Conservation (phyloP, 2,113 vertebrate genomes). For the Micronycteris hirsuta region DNA sequence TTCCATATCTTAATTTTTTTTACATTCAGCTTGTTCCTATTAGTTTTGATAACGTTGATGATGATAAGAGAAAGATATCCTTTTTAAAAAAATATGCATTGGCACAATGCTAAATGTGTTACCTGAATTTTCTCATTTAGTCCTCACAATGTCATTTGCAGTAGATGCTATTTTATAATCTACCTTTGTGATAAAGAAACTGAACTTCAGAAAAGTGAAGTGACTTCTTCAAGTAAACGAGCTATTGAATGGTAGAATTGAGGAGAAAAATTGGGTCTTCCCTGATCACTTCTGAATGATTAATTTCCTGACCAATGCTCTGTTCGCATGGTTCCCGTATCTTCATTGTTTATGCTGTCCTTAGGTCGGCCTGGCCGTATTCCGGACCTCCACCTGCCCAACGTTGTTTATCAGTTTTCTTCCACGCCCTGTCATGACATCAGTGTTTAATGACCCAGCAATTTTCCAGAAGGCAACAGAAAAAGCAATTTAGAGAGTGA, state of each 20-base stretch:
- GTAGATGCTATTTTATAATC: neutral
- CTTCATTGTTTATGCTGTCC: neutral
- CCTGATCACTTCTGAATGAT: neutral
- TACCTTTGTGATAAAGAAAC: neutral
- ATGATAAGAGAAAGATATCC: neutral
- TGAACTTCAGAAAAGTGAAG: neutral
- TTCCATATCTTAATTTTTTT: neutral
- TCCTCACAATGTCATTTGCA: neutral
- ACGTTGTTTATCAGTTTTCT: neutral
- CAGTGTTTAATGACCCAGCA: slow-evolving; percentile 61
- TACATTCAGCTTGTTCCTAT: neutral
- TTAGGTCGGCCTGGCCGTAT: neutral
- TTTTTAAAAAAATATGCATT: neutral
- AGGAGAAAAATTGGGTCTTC: neutral
- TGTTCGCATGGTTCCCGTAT: neutral
- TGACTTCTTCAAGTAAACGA: neutral
- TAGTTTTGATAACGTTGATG: neutral
- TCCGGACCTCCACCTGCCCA: neutral
- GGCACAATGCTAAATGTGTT: neutral
- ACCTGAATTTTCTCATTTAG: neutral
- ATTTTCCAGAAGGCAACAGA: slow-evolving; percentile 45
- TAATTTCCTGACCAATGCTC: neutral
- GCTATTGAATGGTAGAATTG: neutral
- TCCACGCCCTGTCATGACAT: neutral
- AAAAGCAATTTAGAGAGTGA: slow-evolving; percentile 44